Evolutionary conservation across 2,888 invertebrate species (phyloP).

Genomic region (Plemyria rubiginata): DNA sequence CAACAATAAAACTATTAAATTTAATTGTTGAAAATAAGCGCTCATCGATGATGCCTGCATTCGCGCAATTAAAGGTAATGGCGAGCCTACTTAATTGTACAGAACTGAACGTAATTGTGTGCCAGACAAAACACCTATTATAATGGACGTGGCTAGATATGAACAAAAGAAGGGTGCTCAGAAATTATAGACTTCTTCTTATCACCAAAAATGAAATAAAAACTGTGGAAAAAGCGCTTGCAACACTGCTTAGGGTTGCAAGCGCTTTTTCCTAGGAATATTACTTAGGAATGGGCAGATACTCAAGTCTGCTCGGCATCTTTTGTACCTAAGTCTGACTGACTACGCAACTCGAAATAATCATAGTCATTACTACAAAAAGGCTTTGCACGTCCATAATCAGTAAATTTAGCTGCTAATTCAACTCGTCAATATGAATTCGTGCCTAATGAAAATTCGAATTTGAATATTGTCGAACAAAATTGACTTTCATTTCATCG

Average conservation of each 20-base stretch:
- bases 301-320: background rate
- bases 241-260: too few species aligned
- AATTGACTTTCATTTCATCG: constrained; percentile 63
- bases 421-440: constrained; percentile 66
- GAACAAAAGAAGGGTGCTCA: too few species aligned
- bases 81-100: constrained; percentile 29
- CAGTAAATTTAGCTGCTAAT: constrained; percentile 65
- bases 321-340: background rate
- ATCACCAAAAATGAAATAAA: background rate
- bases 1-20: constrained; percentile 32
- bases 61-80: constrained; percentile 30
- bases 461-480: constrained; percentile 72
- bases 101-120: constrained; percentile 22
- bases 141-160: too few species aligned
- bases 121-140: background rate
- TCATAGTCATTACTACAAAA: constrained; percentile 40
- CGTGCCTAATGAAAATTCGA: constrained; percentile 67
- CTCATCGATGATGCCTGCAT: constrained; percentile 18
- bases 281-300: too few species aligned
- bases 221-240: too few species aligned
- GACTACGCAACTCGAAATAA: background rate
- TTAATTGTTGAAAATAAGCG: constrained; percentile 26
- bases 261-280: too few species aligned
- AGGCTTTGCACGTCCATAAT: constrained; percentile 52
- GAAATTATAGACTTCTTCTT: background rate